A percentile compares a stretch with the other conserved stretches of the same genome.
These are phyloP conservation scores for Xiphias gladius DNA, from an alignment of 2,113 vertebrate genomes.

Conservation along the genomic window DNA sequence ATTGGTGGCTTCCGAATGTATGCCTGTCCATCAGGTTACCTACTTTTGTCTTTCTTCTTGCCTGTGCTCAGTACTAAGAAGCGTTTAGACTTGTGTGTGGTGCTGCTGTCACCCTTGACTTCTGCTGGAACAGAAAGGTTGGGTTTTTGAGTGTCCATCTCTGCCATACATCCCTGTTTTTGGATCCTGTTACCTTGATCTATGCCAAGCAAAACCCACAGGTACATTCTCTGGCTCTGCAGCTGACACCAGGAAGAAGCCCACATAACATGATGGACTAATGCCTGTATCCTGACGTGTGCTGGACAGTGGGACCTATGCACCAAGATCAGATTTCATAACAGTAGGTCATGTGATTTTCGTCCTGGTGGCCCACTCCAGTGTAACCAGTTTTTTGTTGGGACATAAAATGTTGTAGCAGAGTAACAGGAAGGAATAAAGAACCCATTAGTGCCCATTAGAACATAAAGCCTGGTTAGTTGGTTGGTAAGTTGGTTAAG, in stretches of 20 bases:
- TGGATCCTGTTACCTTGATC: not conserved
- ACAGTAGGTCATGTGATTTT: not conserved
- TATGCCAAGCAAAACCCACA: not conserved
- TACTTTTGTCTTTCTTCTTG: not conserved
- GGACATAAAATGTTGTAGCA: slow-evolving; percentile 23
- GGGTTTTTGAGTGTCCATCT: not conserved
- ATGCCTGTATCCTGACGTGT: not conserved
- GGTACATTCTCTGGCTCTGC: not conserved
- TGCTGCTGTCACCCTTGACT: not conserved
- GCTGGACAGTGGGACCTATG: not conserved
- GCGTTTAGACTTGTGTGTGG: not conserved
- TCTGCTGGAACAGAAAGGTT: not conserved
- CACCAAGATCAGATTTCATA: not conserved
- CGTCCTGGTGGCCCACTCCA: not conserved
- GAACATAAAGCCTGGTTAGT: slow-evolving; percentile 19
- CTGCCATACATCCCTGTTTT: not conserved
- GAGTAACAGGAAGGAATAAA: not conserved
- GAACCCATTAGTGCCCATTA: slow-evolving; percentile 2
- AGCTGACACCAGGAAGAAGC: slow-evolving; percentile 2
- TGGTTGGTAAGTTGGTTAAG: not conserved
- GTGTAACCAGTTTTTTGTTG: slow-evolving; percentile 14
- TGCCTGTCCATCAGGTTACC: slow-evolving; percentile 2
- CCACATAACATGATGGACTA: not conserved
- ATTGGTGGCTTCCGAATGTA: slow-evolving; percentile 9
- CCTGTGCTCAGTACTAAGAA: not conserved